These are phyloP conservation scores for Drosophila mimica DNA, from an alignment of 2,888 invertebrate species.

Conservation along the genomic window DNA sequence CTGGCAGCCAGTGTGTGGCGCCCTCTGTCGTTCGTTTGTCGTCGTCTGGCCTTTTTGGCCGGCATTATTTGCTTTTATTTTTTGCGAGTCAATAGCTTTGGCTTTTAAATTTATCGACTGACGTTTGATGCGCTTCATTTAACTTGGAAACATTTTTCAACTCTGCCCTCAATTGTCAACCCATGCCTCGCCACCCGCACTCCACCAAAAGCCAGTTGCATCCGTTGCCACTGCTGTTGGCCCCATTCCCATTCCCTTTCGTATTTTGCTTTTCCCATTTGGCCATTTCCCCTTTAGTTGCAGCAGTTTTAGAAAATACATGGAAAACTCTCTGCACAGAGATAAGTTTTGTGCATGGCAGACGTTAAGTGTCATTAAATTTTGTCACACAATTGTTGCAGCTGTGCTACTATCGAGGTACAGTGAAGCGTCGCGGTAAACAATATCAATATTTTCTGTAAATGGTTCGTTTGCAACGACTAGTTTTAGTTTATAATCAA, in stretches of 20 bases:
- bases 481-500: background rate
- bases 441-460: background rate
- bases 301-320: constrained; percentile 61
- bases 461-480: background rate
- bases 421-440: constrained; percentile 20
- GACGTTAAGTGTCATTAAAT: constrained; percentile 69
- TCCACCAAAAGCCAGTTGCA: constrained; percentile 32
- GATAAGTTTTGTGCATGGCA: constrained; percentile 57
- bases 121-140: constrained; percentile 81
- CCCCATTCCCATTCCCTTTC: constrained; percentile 1
- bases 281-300: constrained; percentile 19
- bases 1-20: constrained; percentile 33
- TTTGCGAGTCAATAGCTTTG: constrained; percentile 79
- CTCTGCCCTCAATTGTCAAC: constrained; percentile 47
- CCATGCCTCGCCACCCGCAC: background rate
- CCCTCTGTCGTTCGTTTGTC: constrained; percentile 43
- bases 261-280: constrained; percentile 3
- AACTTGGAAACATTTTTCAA: constrained; percentile 82
- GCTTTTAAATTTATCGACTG: constrained; percentile 82
- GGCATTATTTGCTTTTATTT: constrained; percentile 78
- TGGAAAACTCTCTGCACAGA: constrained; percentile 41
- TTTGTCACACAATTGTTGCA: constrained; percentile 56
- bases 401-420: constrained; percentile 23
- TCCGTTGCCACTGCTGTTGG: constrained; percentile 28
- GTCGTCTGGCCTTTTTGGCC: constrained; percentile 39